Evolutionary conservation across 2,797 vertebrate genomes (phyloP).

Genomic region (Okamejei kenojei): DNA sequence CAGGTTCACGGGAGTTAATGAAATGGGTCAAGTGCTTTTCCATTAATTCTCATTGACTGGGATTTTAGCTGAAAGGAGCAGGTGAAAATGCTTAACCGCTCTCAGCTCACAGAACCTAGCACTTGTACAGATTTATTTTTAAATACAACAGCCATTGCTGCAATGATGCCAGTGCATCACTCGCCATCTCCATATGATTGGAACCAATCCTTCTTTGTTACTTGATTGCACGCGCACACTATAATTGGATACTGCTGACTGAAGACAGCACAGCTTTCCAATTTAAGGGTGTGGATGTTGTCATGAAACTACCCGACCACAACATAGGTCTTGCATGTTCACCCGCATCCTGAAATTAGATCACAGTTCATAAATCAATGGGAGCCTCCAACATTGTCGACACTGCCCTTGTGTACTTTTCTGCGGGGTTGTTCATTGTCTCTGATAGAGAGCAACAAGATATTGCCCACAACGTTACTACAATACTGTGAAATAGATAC

Average conservation of each 20-base stretch:
- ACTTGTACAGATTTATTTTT: conserved; percentile 32
- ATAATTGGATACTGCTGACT: neutral
- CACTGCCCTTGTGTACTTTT: neutral
- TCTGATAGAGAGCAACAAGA: neutral
- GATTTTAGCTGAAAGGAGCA: conserved; percentile 45
- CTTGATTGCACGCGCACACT: neutral
- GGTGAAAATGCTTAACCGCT: conserved; percentile 56
- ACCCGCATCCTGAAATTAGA: neutral
- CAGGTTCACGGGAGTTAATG: conserved; percentile 40
- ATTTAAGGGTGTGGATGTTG: neutral
- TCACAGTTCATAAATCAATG: neutral
- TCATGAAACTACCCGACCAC: neutral
- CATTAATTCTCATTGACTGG: conserved; percentile 48
- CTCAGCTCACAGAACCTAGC: neutral
- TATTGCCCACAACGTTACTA: too few relatives aligned
- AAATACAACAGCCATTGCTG: neutral
- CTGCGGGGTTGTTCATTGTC: neutral
- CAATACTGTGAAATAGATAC: neutral
- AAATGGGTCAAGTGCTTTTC: conserved; percentile 50
- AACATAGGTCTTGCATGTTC: neutral
- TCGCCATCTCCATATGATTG: neutral
- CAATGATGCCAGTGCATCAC: neutral
- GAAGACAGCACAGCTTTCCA: neutral
- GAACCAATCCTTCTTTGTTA: conserved; percentile 2
- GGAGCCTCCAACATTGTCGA: neutral